Base-by-base conservation (phyloP, 2,797 vertebrate genomes). In the Falco rusticolus region DNA sequence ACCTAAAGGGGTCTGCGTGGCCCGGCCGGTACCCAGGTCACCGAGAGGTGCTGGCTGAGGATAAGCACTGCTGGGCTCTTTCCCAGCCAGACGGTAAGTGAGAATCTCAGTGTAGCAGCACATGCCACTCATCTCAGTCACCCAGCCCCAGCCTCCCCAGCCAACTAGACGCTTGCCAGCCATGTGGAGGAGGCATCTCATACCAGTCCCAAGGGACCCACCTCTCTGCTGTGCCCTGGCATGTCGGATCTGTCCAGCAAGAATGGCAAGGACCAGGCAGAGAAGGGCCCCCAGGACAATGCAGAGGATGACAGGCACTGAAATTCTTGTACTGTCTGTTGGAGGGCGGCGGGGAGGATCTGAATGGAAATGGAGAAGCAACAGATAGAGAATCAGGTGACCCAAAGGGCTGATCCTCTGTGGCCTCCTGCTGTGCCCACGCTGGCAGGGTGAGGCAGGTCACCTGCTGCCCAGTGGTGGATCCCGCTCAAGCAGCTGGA, bases 201-300 rank as follows among this genome's bases (percentile, higher is more conserved):
- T 53, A 20, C 9, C 37, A 54, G 41, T 70, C 16, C 50, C 26
- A 59, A 89, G 63, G 33, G 31, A 92, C 95, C 4, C 20, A 94
- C 95, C 95, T 94, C 72, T 88, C 50, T 65, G 68, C 72, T 65
- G 82, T 88, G 79, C 76, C 57, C 82, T 92, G 89, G 89, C 72
- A 29, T 6, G 84, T 86, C 0, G 89, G 10, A 95, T 85, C 79
- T 96, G 96, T 57, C 82, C 25, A 18, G 72, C 89, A 15, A 97
- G 94, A 24, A 97, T 63, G 82, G 87, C 89, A 61, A 97, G 96
- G 39, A 86, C 84, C 61, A 97, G 72, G 72, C 89, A 96, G 69
- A 97, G 93, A 14, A 96, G 72, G 7, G 24, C 66, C 4, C 89
- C 96, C 79, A 97, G 79, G 63, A 96, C 12, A 26, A 97, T 95